Percentiles rank a stretch among this genome's conserved stretches.
Evolutionary conservation across 2,113 vertebrate genomes (phyloP).

Genomic region (Emydocephalus ijimae): DNA sequence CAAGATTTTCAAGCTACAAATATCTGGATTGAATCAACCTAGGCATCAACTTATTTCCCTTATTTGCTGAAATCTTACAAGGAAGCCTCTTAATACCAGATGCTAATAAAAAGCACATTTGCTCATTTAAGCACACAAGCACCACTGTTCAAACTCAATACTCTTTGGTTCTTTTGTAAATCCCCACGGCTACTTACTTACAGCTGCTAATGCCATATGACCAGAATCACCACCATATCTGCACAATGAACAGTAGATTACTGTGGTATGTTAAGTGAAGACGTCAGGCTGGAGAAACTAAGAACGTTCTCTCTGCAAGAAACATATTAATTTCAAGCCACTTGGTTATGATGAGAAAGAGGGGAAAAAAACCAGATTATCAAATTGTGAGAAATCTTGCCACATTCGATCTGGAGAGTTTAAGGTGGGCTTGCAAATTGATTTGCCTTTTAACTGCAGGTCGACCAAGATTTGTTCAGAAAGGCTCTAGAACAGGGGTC

Average conservation of each 20-base stretch:
- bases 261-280: neutral
- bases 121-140: conserved; percentile 31
- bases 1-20: neutral
- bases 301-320: conserved; percentile 20
- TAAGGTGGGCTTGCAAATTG: neutral
- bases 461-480: neutral
- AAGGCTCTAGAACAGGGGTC: neutral
- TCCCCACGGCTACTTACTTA: conserved; percentile 47
- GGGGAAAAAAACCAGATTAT: neutral
- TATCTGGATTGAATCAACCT: neutral
- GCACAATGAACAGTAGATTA: conserved; percentile 29
- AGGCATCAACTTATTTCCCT: neutral
- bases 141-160: conserved; percentile 12
- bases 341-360: neutral
- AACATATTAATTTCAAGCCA: conserved; percentile 20
- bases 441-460: neutral
- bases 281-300: conserved; percentile 40
- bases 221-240: conserved; percentile 50
- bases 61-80: neutral
- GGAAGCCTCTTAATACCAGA: neutral
- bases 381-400: neutral
- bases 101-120: neutral
- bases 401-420: neutral
- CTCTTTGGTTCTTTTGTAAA: conserved; percentile 41
- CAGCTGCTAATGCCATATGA: conserved; percentile 15